Base-by-base conservation (phyloP, 2,888 invertebrate genomes). In the Argynnis bischoffii region DNA sequence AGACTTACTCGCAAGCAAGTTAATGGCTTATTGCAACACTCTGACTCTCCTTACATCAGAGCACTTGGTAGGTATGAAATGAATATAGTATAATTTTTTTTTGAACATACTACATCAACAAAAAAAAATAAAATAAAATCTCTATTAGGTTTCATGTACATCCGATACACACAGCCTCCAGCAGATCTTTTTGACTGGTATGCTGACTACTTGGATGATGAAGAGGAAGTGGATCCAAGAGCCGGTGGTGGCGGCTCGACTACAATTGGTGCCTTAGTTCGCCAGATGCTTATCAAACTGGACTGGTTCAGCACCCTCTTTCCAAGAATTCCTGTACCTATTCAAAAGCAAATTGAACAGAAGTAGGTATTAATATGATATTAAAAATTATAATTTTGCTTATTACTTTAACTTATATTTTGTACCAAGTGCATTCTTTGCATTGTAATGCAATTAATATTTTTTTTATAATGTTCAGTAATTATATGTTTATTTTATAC, bases 281-380 rank as follows among this genome's bases (percentile, higher is more conserved):
- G 98, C 54, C 98, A 98, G 85, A 98, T 98, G 94, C 94, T 99
- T 64, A 96, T 97, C 69, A 99, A 99, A 85, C 93, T 99, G 68
- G 99, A 99, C 85, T 99, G 99, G 99, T 99, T 99, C 91, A 98
- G 98, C 54, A 99, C 99, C 0, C 93, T 99, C 18, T 99, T 99
- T 85, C 99, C 99, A 0, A 94, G 99, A 75, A 99, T 99, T 86
- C 99, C 99, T 0, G 99, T 99, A 69, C 99, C 99, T 31, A 99
- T 99, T 79, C 96, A 97, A 90, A 98, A 98, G 86, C 96, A 96
- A 85, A 95, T 98, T 74, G 98, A 98, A 81, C 95, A 95, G 78
- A 96, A 95, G 89, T 93, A 82, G 77, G 84, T 85, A 80, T 66
- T 56, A 47, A 54, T 51, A 11, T 31, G 11, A 51, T 26, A 55